phyloP scores from a whole-genome alignment of 2,888 invertebrate species.

The Rhopalosiphum nymphaeae region DNA sequence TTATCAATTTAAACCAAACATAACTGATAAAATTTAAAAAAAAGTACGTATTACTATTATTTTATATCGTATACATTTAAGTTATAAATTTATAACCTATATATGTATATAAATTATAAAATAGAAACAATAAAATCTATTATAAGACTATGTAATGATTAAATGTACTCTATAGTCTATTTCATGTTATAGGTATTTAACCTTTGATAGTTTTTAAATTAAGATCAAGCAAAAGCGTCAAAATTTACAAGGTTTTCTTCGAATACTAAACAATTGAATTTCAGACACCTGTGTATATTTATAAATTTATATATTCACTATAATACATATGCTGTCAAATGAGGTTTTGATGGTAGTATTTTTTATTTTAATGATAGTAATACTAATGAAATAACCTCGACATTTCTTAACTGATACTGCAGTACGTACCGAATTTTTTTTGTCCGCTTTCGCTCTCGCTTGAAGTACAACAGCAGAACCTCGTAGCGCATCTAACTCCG shows the following conservation, averaged over 20 bases:
- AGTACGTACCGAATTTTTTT: conserved; percentile 63
- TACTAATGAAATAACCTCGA: conserved; percentile 45
- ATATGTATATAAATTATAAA: background rate
- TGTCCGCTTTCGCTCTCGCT: conserved; percentile 68
- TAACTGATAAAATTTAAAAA: background rate
- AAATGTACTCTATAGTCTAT: background rate
- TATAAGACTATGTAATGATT: background rate
- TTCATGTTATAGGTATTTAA: background rate
- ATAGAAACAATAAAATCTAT: background rate
- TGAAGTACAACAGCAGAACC: conserved; percentile 68
- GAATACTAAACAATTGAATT: conserved; percentile 2
- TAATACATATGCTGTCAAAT: background rate
- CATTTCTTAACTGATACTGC: conserved; percentile 33
- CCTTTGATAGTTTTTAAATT: background rate
- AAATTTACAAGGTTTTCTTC: background rate
- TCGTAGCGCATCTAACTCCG: conserved; percentile 66
- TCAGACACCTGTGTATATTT: background rate
- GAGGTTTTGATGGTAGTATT: background rate
- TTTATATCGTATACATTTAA: background rate
- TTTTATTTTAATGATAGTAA: background rate
- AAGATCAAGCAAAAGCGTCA: background rate
- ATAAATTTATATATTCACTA: background rate
- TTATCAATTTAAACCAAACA: background rate
- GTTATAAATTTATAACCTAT: background rate
- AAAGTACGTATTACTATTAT: background rate